Percentiles rank a stretch among this genome's conserved stretches.
Conservation (phyloP, 2,113 vertebrate species). For the Sturnira hondurensis region DNA sequence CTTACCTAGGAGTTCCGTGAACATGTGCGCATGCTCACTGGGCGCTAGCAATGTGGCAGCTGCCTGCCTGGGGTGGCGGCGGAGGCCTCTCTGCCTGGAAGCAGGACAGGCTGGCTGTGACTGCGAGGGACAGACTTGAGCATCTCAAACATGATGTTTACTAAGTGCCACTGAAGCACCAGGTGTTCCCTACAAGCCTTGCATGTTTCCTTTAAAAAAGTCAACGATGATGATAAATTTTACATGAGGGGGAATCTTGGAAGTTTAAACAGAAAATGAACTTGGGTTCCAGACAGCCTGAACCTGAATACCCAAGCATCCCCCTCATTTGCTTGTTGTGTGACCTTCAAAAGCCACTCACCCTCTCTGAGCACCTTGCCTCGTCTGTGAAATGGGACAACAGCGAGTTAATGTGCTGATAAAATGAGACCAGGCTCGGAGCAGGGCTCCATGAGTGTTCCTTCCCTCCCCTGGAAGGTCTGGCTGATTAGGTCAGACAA, state of each 20-base stretch:
- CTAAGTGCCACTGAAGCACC: not conserved
- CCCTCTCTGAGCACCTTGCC: not conserved
- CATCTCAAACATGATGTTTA: not conserved
- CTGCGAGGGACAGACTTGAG: not conserved
- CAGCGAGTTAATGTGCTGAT: not conserved
- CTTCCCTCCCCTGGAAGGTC: not conserved
- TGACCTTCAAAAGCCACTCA: not conserved
- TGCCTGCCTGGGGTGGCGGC: not conserved
- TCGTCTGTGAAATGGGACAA: not conserved
- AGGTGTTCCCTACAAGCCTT: not conserved
- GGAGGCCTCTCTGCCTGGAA: not conserved
- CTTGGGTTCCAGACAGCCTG: not conserved
- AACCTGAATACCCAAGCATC: not conserved
- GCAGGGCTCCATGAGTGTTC: too few species aligned
- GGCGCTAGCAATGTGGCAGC: too few species aligned
- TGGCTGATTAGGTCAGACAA: not conserved
- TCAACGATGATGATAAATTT: not conserved
- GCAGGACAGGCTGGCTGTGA: not conserved
- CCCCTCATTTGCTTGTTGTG: accelerated
- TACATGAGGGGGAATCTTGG: not conserved
- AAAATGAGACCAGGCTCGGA: not conserved
- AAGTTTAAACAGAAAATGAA: not conserved
- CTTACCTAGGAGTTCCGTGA: not conserved
- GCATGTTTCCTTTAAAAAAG: not conserved
- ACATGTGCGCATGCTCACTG: accelerated